Percentiles rank a stretch among this genome's conserved stretches.
Evolutionary conservation across 2,888 invertebrate species (phyloP).

Genomic region (Ophion ellenae): DNA sequence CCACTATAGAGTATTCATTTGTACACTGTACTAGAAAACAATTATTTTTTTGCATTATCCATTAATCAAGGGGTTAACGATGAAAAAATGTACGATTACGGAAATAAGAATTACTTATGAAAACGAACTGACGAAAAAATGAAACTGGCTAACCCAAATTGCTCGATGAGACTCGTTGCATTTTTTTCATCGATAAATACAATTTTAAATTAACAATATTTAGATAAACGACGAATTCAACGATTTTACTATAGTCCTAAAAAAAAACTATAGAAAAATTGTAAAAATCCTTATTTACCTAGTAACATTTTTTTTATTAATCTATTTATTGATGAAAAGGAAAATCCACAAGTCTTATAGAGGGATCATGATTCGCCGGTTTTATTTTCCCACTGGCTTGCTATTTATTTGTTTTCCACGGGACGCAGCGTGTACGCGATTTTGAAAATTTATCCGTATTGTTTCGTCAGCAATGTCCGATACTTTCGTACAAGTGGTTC

Average conservation of each 20-base stretch:
- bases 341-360: background rate
- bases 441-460: background rate
- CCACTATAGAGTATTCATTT: no score
- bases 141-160: no score
- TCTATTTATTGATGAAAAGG: background rate
- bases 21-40: no score
- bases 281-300: background rate
- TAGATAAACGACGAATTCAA: background rate
- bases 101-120: no score
- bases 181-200: background rate
- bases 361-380: background rate
- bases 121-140: no score
- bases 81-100: no score
- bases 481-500: background rate
- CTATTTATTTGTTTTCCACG: background rate
- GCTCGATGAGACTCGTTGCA: no score
- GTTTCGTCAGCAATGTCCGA: background rate
- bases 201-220: background rate
- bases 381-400: background rate
- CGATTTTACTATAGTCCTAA: background rate
- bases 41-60: no score
- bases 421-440: background rate
- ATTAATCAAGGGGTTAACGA: no score
- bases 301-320: no score
- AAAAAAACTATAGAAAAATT: background rate